A percentile compares a stretch with the other conserved stretches of the same genome.
Evolutionary conservation across 1,140 invertebrate species (phyloP).

Genomic region (Anastrepha obliqua): DNA sequence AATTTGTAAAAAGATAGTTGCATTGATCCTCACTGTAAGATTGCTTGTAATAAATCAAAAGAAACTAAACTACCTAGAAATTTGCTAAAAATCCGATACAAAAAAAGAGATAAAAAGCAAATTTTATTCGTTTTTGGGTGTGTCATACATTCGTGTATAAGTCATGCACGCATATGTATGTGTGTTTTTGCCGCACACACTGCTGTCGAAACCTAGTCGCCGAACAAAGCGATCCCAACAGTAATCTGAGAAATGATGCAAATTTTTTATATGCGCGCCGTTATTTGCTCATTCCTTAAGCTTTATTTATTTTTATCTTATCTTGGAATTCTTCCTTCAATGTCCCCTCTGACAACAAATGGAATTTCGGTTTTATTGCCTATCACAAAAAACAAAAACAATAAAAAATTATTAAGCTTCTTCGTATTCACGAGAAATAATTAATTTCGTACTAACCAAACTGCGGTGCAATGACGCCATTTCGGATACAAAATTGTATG

Average conservation of each 20-base stretch:
- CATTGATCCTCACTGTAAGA: too few species aligned
- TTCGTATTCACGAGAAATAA: background rate
- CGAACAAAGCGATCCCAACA: background rate
- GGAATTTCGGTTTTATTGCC: background rate
- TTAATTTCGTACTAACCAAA: background rate
- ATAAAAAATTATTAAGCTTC: background rate
- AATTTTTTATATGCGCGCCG: background rate
- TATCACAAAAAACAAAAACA: background rate
- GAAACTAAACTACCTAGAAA: too few species aligned
- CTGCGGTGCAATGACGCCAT: background rate
- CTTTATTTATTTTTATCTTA: conserved; percentile 25
- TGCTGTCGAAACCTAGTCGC: background rate
- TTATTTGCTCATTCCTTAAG: background rate
- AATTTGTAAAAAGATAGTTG: too few species aligned
- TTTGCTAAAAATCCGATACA: too few species aligned
- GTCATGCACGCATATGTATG: background rate
- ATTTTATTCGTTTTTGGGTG: conserved; percentile 13
- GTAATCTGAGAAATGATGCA: conserved; percentile 31
- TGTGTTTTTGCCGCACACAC: background rate
- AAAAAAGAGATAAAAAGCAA: too few species aligned
- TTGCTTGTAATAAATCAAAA: too few species aligned
- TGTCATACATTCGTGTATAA: background rate
- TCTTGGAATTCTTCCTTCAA: conserved; percentile 36
- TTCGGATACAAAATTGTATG: background rate
- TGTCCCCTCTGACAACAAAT: background rate